Conservation (phyloP, 1,140 invertebrate genomes). For the Scaptomyza pallida region DNA sequence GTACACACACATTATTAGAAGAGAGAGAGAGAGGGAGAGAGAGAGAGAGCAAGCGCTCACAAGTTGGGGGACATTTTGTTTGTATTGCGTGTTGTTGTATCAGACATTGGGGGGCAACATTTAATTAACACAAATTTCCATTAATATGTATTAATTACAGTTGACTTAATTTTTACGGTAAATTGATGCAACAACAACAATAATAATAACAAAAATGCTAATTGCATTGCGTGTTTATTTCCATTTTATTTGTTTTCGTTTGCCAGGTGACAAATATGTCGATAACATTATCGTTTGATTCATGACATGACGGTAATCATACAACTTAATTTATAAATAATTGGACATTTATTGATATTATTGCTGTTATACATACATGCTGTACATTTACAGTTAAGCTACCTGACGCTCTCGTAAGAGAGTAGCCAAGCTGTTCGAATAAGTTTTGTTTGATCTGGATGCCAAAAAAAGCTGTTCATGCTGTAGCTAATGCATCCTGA, state of each 20-base stretch:
- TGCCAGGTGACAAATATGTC: constrained; percentile 30
- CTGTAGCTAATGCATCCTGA: too few relatives aligned
- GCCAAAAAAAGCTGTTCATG: too few relatives aligned
- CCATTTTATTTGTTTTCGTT: background rate
- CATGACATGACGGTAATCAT: background rate
- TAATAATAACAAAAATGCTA: constrained; percentile 18
- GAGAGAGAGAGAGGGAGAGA: too few relatives aligned
- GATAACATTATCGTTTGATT: constrained; percentile 7
- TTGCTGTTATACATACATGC: too few relatives aligned
- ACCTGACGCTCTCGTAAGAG: too few relatives aligned
- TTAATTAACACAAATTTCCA: constrained; percentile 76
- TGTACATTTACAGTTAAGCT: too few relatives aligned
- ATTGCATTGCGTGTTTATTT: constrained; percentile 27
- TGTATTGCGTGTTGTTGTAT: background rate
- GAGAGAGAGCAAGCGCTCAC: too few relatives aligned
- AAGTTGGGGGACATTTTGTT: too few relatives aligned
- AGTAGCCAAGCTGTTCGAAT: too few relatives aligned
- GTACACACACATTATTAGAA: background rate
- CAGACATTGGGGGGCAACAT: constrained; percentile 44
- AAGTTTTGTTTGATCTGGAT: too few relatives aligned
- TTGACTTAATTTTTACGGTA: constrained; percentile 53
- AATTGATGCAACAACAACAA: constrained; percentile 39
- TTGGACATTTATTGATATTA: background rate
- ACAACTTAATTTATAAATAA: constrained; percentile 3
- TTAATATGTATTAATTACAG: constrained; percentile 75